Evolutionary conservation across 92 coral and sea anemone species (phyloP), one percentile per base, ranked within the genome.

Genomic region (Epizoanthus stellaris): DNA sequence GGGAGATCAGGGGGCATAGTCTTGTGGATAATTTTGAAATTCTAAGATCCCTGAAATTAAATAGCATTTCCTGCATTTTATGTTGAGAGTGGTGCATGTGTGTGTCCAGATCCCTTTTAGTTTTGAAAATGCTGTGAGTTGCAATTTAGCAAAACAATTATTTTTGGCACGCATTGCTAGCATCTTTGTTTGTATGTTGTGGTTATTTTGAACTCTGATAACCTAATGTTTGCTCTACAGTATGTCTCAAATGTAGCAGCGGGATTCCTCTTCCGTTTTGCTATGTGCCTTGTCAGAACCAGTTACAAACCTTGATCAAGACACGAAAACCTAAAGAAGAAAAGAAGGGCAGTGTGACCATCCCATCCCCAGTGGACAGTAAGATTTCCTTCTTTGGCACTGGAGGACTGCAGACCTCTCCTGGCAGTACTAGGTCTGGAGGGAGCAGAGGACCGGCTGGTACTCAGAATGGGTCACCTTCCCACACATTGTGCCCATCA

Each of bases 261-360:
- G 61, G 20, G 8, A 23, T 96, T 4, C 99, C 99, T 10, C 74
- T 82, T 43, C 92, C 99, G 36, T 96, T 96, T 68, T 91, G 97
- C 74, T 96, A 96, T 72, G 95, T 96, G 25, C 99, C 99, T 13
- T 93, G 85, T 14, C 87, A 87, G 75, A 84, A 80, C 65, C 99
- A 96, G 80, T 82, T 94, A 73, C 89, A 88, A 40, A 89, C 92
- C 4, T 86, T 93, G 40, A 86, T 75, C 53, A 73, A 77, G 76
- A 67, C 57, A 58, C 21, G 47, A 34, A 88, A 79, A 81, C 71
- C 64, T 77, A 14, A 82, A 69, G 63, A 90, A 88, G 84, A 77
- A 70, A 67, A 60, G 73, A 73, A 79, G 69, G 21, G 17, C 70
- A 23, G 77, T 10, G 36, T 76, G 4, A 13, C 62, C 17, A 47